phyloP scores from a whole-genome alignment of 1,140 invertebrate genomes.

The Globodera ellingtonae region DNA sequence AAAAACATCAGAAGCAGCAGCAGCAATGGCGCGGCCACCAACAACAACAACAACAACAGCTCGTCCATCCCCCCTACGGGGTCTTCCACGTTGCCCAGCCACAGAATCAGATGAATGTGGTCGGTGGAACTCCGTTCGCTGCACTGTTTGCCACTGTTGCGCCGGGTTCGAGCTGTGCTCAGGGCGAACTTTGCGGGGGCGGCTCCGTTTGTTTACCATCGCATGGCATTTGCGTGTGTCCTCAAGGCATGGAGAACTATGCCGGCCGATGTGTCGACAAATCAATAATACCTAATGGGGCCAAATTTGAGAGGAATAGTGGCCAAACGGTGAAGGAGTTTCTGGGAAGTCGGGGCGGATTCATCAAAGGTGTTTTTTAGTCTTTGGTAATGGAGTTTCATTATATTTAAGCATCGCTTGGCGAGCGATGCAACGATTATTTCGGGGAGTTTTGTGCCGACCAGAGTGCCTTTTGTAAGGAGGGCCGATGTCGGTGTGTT shows the following conservation, averaged over 20 bases:
- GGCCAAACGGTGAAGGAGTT: slow-evolving; percentile 1
- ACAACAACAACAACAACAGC: too few relatives aligned
- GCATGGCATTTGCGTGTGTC: slow-evolving; percentile 58
- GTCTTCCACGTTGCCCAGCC: not conserved
- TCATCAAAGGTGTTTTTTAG: slow-evolving; percentile 12
- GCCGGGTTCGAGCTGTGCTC: slow-evolving; percentile 37
- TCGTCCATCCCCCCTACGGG: not conserved
- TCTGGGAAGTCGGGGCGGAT: not conserved
- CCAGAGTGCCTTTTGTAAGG: slow-evolving; percentile 42
- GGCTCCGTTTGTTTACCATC: slow-evolving; percentile 53
- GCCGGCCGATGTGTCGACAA: slow-evolving; percentile 54
- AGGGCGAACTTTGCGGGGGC: slow-evolving; percentile 54
- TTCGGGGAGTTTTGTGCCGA: slow-evolving; percentile 33
- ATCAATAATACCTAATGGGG: not conserved
- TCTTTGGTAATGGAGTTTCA: not conserved
- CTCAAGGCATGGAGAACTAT: slow-evolving; percentile 52
- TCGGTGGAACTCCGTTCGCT: not conserved
- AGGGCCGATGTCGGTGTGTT: slow-evolving; percentile 56
- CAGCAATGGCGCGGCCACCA: not conserved
- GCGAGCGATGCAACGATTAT: slow-evolving; percentile 52
- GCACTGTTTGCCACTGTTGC: not conserved
- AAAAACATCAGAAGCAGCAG: not conserved
- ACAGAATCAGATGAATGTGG: not conserved
- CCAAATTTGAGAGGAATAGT: not conserved
- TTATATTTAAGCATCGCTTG: slow-evolving; percentile 51